Evolutionary conservation across 2,888 invertebrate genomes (phyloP).

Genomic region (Sinotaia quadrata): DNA sequence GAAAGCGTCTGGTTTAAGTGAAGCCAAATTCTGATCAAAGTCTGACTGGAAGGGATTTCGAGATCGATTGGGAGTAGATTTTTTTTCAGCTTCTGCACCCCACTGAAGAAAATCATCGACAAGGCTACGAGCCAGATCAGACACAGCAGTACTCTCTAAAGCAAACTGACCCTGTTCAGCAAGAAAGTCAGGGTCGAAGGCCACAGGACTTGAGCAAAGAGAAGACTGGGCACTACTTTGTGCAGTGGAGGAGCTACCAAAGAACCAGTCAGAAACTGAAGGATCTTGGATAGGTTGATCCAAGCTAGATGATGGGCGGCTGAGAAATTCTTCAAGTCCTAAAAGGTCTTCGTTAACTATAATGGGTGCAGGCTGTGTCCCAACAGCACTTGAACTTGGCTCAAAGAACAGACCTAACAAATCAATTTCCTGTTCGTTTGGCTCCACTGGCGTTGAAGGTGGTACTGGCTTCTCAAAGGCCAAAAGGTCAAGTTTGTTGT

Average conservation of each 20-base stretch:
- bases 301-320: constrained; percentile 32
- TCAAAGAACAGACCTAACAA: constrained; percentile 46
- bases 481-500: constrained; percentile 41
- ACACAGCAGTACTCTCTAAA: constrained; percentile 42
- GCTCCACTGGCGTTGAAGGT: constrained; percentile 23
- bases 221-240: constrained; percentile 53
- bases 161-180: constrained; percentile 36
- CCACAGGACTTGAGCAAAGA: constrained; percentile 49
- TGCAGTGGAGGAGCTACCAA: constrained; percentile 34
- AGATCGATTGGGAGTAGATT: constrained; percentile 28
- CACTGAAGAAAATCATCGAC: constrained; percentile 56
- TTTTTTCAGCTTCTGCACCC: constrained; percentile 38
- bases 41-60: constrained; percentile 42
- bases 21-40: constrained; percentile 24
- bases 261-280: constrained; percentile 37
- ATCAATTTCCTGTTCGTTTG: constrained; percentile 40
- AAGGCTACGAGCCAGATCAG: constrained; percentile 50
- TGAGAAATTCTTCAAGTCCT: constrained; percentile 54
- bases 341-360: constrained; percentile 56
- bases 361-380: constrained; percentile 28
- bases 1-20: constrained; percentile 34
- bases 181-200: constrained; percentile 47
- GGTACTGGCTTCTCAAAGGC: constrained; percentile 33
- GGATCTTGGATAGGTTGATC: constrained; percentile 28
- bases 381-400: constrained; percentile 24